Percentiles rank a stretch among this genome's conserved stretches.
These are phyloP conservation scores for Lepisosteus osseus DNA, from an alignment of 2,113 vertebrate genomes.

Conservation along the genomic window DNA sequence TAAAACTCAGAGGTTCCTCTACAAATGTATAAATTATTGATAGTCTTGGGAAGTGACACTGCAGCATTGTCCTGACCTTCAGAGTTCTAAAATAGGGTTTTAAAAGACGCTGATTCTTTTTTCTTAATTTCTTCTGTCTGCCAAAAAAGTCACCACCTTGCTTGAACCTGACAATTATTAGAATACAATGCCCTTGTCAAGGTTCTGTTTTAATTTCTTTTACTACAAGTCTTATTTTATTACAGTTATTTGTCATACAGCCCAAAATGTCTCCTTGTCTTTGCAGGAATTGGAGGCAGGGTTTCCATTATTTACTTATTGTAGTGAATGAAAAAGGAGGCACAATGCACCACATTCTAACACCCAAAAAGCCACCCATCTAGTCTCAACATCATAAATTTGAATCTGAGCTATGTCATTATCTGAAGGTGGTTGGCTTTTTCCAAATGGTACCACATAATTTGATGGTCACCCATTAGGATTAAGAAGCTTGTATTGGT, in stretches of 20 bases:
- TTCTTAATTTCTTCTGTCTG: constrained; percentile 27
- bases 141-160: constrained; percentile 31
- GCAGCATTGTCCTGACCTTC: constrained; percentile 37
- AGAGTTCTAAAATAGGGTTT: constrained; percentile 36
- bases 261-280: background rate
- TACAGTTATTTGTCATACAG: background rate
- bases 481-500: no score
- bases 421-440: no score
- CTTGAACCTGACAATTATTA: constrained; percentile 26
- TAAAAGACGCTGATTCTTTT: constrained; percentile 25
- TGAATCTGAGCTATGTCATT: no score
- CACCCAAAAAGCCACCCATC: no score
- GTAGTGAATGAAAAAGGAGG: no score
- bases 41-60: constrained; percentile 28
- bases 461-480: no score
- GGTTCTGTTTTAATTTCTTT: constrained; percentile 9
- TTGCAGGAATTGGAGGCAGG: background rate
- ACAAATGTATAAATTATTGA: constrained; percentile 45
- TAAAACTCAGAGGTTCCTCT: constrained; percentile 36
- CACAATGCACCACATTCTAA: no score
- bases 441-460: no score
- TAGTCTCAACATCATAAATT: no score
- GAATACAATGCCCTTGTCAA: constrained; percentile 26
- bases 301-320: background rate
- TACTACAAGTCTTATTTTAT: background rate